Percentiles rank a stretch among this genome's conserved stretches.
Conservation (phyloP, 2,797 vertebrate genomes). For the Geotrypetes seraphini region DNA sequence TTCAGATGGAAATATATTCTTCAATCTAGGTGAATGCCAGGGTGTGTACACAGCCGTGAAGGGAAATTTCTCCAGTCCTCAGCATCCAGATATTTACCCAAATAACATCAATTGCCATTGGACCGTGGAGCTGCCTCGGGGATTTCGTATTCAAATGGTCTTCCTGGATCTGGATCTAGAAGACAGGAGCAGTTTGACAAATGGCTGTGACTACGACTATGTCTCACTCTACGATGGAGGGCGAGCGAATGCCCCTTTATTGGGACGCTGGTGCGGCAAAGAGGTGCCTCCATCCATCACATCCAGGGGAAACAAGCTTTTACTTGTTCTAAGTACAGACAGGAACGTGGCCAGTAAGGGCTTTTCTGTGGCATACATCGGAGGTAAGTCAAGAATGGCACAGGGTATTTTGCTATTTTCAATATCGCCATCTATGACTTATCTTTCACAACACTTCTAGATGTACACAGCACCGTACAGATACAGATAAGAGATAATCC, state of each 20-base stretch:
- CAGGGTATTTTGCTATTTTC: neutral
- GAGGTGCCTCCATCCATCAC: conserved; percentile 56
- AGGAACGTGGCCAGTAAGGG: conserved; percentile 72
- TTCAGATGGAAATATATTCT: too few species aligned
- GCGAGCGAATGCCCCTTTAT: conserved; percentile 52
- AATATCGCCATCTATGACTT: too few species aligned
- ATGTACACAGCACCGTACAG: too few species aligned
- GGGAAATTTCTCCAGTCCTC: conserved; percentile 89
- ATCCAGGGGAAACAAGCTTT: conserved; percentile 70
- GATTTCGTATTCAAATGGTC: conserved; percentile 79
- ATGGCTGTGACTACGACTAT: conserved; percentile 79
- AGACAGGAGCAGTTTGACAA: conserved; percentile 74
- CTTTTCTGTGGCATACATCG: conserved; percentile 75
- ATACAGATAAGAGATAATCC: too few species aligned
- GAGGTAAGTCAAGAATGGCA: conserved; percentile 79
- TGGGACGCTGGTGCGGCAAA: conserved; percentile 85
- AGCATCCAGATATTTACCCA: conserved; percentile 82
- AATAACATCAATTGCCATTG: conserved; percentile 96
- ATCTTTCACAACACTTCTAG: neutral
- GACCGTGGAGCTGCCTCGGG: conserved; percentile 67
- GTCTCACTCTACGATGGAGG: conserved; percentile 72
- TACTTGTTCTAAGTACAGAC: conserved; percentile 82
- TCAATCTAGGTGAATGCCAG: conserved; percentile 78
- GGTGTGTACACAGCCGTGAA: conserved; percentile 66
- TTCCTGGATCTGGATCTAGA: conserved; percentile 83